Evolutionary conservation across 2,888 invertebrate species (phyloP).

Genomic region (Eupithecia exiguata): DNA sequence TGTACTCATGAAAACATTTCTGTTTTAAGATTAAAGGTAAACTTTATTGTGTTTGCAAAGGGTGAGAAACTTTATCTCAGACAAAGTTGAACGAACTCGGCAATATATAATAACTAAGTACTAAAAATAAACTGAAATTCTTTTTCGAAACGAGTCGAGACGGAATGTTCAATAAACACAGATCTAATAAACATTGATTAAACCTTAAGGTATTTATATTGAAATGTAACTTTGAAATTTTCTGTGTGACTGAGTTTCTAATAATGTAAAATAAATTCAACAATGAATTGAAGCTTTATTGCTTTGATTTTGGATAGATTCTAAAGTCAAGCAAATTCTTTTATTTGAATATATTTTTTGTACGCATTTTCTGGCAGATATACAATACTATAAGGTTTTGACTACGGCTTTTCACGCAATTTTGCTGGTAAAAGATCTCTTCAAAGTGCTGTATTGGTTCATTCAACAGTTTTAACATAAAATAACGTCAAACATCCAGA

Average conservation of each 20-base stretch:
- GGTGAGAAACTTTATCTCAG: constrained; percentile 2
- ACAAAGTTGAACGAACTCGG: neutral
- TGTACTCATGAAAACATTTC: neutral
- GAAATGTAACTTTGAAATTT: constrained; percentile 10
- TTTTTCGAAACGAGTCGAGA: constrained; percentile 9
- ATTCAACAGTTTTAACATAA: too few species aligned
- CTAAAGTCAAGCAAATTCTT: neutral
- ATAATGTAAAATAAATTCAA: neutral
- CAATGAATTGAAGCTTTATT: neutral
- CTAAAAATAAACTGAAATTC: constrained; percentile 12
- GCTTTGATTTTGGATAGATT: neutral
- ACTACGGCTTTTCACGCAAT: neutral
- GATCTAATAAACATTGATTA: constrained; percentile 7
- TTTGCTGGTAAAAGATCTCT: neutral
- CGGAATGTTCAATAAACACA: constrained; percentile 13
- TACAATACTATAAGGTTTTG: neutral
- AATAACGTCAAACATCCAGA: too few species aligned
- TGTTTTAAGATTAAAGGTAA: neutral
- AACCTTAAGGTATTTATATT: neutral
- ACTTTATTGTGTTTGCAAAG: neutral
- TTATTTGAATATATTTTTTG: neutral
- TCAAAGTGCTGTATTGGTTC: too few species aligned
- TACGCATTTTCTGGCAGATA: neutral
- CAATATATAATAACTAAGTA: constrained; percentile 6
- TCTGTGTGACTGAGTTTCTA: constrained; percentile 1